Conservation (phyloP, 2,113 vertebrate genomes). For the Leptodactylus fuscus region DNA sequence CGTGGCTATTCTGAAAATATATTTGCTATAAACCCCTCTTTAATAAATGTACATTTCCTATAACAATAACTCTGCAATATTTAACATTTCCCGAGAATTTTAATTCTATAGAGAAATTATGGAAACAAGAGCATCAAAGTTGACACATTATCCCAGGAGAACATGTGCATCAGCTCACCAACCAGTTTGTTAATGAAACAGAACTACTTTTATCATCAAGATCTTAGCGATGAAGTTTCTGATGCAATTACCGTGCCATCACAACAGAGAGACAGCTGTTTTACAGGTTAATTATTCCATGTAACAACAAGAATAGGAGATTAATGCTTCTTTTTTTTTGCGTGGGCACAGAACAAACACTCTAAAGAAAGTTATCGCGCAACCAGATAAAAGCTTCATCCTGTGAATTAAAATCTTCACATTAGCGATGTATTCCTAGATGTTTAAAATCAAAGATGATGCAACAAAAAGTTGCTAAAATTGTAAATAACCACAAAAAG, state of each 20-base stretch:
- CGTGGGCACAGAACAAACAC: constrained; percentile 44
- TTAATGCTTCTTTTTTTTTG: constrained; percentile 49
- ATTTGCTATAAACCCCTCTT: not conserved
- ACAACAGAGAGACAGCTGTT: constrained; percentile 60
- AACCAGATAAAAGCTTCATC: constrained; percentile 39
- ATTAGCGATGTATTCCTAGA: constrained; percentile 34
- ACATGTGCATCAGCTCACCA: constrained; percentile 28
- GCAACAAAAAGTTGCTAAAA: constrained; percentile 20
- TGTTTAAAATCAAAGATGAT: constrained; percentile 35
- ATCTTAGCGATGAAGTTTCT: constrained; percentile 56
- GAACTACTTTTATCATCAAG: constrained; percentile 53
- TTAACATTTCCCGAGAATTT: not conserved
- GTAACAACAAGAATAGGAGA: constrained; percentile 55
- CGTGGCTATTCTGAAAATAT: not conserved
- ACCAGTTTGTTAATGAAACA: constrained; percentile 53
- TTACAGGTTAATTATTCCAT: constrained; percentile 58
- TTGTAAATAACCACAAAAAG: constrained; percentile 34
- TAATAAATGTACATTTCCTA: too few relatives aligned
- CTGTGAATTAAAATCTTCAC: constrained; percentile 47
- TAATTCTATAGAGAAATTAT: constrained; percentile 35
- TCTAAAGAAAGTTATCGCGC: constrained; percentile 22
- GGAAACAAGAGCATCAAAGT: constrained; percentile 43
- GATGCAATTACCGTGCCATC: constrained; percentile 57
- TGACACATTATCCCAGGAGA: constrained; percentile 46
- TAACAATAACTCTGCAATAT: not conserved